These are phyloP conservation scores for Hydrochoerus hydrochaeris DNA, from an alignment of 2,113 vertebrate genomes.

Conservation along the genomic window DNA sequence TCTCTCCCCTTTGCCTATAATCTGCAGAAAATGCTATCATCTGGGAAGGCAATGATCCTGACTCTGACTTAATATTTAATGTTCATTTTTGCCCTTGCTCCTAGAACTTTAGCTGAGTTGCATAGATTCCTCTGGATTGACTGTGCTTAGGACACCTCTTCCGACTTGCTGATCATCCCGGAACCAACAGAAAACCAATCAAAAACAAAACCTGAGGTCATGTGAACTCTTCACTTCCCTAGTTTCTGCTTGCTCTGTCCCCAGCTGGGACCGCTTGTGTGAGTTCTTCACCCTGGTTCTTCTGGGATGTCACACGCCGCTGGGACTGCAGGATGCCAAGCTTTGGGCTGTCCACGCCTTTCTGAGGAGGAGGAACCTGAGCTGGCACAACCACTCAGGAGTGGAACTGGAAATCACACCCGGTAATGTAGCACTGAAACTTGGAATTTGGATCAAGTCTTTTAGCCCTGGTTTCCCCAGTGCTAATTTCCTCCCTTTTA, in stretches of 20 bases:
- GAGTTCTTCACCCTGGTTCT: neutral
- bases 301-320: neutral
- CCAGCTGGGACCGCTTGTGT: neutral
- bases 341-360: neutral
- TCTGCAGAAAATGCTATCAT: neutral
- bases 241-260: neutral
- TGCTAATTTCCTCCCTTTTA: neutral
- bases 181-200: neutral
- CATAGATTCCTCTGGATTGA: neutral
- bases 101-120: neutral
- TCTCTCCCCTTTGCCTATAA: neutral
- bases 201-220: neutral
- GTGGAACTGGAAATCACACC: neutral
- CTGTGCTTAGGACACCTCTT: neutral
- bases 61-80: neutral
- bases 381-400: neutral
- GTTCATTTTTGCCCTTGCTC: constrained; percentile 16
- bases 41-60: neutral
- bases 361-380: neutral
- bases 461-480: neutral
- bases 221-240: neutral
- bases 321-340: neutral
- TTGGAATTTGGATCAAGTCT: neutral
- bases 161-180: neutral
- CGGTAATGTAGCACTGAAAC: neutral